These are phyloP conservation scores for Piprites chloris DNA, from an alignment of 2,113 vertebrate species.

Conservation along the genomic window DNA sequence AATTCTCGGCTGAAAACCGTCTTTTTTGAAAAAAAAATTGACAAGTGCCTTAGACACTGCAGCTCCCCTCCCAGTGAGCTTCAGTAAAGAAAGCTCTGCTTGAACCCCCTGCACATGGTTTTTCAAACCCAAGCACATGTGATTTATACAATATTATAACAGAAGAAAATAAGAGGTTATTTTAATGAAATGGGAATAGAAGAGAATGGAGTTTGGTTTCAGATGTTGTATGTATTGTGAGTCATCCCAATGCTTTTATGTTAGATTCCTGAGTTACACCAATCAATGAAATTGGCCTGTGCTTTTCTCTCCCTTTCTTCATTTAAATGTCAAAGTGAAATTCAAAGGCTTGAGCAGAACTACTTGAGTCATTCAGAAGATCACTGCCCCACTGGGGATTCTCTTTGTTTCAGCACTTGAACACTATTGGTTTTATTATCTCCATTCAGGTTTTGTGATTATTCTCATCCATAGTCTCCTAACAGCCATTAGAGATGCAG, in stretches of 20 bases:
- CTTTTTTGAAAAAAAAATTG: neutral
- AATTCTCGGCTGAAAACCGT: neutral
- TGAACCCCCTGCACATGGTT: neutral
- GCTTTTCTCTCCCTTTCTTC: conserved; percentile 60
- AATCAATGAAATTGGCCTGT: conserved; percentile 66
- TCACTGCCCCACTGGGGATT: conserved; percentile 56
- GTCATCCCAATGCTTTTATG: conserved; percentile 52
- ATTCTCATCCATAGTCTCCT: conserved; percentile 33
- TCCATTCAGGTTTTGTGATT: conserved; percentile 44
- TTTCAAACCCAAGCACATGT: neutral
- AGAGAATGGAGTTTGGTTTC: conserved; percentile 48
- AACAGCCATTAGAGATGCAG: conserved; percentile 49
- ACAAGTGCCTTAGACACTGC: neutral
- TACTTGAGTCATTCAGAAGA: conserved; percentile 64
- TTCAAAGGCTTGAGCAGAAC: conserved; percentile 67
- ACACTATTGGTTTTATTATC: conserved; percentile 61
- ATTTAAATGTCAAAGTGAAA: conserved; percentile 73
- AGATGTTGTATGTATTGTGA: conserved; percentile 46
- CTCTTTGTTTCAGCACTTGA: conserved; percentile 67
- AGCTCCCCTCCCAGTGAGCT: neutral
- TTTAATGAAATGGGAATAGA: conserved; percentile 45
- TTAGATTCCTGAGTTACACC: conserved; percentile 59
- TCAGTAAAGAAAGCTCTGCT: neutral
- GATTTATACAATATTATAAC: neutral
- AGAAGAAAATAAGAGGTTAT: conserved; percentile 23